phyloP scores from a whole-genome alignment of 1,140 invertebrate genomes.

The Rhyzopertha dominica region DNA sequence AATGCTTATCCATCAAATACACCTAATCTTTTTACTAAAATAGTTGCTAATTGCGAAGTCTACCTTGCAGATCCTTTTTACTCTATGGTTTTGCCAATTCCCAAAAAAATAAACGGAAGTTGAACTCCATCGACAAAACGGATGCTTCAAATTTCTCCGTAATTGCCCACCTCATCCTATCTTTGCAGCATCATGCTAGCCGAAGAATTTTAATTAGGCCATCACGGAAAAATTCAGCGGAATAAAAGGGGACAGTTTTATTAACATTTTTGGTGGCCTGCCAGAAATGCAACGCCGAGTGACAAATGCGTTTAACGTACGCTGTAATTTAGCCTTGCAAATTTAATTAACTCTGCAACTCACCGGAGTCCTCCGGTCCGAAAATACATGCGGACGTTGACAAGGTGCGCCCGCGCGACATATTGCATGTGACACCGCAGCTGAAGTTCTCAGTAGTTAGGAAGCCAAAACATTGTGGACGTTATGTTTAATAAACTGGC shows the following conservation, averaged over 20 bases:
- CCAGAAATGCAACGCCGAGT: conserved; percentile 15
- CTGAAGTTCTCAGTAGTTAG: not conserved
- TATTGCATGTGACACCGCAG: not conserved
- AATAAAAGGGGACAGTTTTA: too few relatives aligned
- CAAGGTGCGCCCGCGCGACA: too few relatives aligned
- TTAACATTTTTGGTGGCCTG: conserved; percentile 17
- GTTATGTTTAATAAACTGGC: not conserved
- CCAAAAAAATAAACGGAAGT: too few relatives aligned
- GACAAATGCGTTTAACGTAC: conserved; percentile 19
- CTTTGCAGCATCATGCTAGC: too few relatives aligned
- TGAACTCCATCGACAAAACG: too few relatives aligned
- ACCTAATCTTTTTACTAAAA: too few relatives aligned
- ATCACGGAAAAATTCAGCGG: conserved; percentile 15
- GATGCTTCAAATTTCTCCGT: too few relatives aligned
- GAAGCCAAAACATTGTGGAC: not conserved
- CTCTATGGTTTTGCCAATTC: too few relatives aligned
- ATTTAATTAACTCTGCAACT: conserved; percentile 17
- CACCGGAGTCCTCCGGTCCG: not conserved
- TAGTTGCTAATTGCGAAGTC: too few relatives aligned
- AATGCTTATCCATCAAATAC: too few relatives aligned
- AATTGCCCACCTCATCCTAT: too few relatives aligned
- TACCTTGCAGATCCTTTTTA: too few relatives aligned
- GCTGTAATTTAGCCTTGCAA: conserved; percentile 21
- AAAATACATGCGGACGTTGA: conserved; percentile 1
- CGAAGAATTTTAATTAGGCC: conserved; percentile 20